Base-by-base conservation (phyloP, 2,113 vertebrate genomes). In the Ploceus nigricollis region DNA sequence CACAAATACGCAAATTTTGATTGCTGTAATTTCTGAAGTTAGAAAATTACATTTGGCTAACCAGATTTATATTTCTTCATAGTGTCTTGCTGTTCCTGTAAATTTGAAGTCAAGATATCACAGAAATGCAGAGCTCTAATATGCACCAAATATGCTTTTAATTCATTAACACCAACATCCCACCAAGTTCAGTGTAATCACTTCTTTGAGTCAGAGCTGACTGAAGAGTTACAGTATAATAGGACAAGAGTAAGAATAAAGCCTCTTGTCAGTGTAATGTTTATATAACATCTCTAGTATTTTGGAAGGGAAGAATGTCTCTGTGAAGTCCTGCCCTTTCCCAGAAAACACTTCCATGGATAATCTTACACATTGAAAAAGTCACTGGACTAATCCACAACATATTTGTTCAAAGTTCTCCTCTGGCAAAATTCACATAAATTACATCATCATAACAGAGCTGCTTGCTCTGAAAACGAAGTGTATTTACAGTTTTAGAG, bases 331-430 rank as follows among this genome's bases (percentile, higher is more conserved):
- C 61, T 91, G 47, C 78, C 35, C 51, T 92, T 94, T 90, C 70
- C 75, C 78, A 85, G 76, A 84, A 85, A 81, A 61, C 63, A 56
- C 24, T 82, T 87, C 42, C 23, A 66, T 58, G 81, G 79, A 27
- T 93, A 89, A 81, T 75, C 47, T 57, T 89, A 95, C 72, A 60
- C 73, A 64, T 25, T 89, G 89, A 87, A 95, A 95, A 91, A 95
- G 77, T 72, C 65, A n/a, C 64, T 70, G 61, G 25, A 77, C 39
- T 93, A 85, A 88, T 92, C 56, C 71, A 61, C 69, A 93, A 93
- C 83, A 81, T 85, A 93, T 85, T 91, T 85, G 6, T 61, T 93
- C 83, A 75, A 87, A 95, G 44, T 83, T 76, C 30, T 91, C 44
- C 60, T 88, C 56, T 89, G 86, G 77, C 75, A 91, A 89, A 82